Evolutionary conservation across 2,113 vertebrate genomes (phyloP).

Genomic region (Solenodon paradoxus): DNA sequence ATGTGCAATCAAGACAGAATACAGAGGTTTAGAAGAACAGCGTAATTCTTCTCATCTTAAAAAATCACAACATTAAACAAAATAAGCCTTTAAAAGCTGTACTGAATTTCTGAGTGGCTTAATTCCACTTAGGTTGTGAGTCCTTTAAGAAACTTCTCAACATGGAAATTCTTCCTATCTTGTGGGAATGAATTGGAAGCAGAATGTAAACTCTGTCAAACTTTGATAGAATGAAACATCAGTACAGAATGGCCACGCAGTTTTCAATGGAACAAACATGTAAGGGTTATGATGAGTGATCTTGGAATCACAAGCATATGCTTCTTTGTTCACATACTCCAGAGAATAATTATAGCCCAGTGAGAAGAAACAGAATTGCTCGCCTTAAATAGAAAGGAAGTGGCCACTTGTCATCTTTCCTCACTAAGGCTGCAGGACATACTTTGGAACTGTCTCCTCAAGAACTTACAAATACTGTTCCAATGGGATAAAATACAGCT

Average conservation of each 20-base stretch:
- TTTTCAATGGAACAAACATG: conserved; percentile 6
- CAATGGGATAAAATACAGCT: background rate
- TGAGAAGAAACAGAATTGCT: background rate
- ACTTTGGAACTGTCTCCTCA: background rate
- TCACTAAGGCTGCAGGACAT: background rate
- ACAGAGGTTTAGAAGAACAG: background rate
- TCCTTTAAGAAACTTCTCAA: background rate
- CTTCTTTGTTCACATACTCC: background rate
- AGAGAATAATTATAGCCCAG: background rate
- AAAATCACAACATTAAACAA: background rate
- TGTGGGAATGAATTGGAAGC: background rate
- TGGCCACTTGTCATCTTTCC: background rate
- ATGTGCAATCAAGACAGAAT: background rate
- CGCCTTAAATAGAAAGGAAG: background rate
- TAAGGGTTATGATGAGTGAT: background rate
- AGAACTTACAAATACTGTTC: background rate
- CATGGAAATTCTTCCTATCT: background rate
- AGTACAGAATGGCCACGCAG: background rate
- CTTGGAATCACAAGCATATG: background rate
- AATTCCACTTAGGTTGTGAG: background rate
- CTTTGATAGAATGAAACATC: background rate
- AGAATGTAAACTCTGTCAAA: background rate
- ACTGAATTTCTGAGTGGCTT: background rate
- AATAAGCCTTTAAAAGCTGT: background rate
- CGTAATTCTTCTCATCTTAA: background rate